Evolutionary conservation across 2,113 vertebrate genomes (phyloP).

Genomic region (Limnothrissa miodon): DNA sequence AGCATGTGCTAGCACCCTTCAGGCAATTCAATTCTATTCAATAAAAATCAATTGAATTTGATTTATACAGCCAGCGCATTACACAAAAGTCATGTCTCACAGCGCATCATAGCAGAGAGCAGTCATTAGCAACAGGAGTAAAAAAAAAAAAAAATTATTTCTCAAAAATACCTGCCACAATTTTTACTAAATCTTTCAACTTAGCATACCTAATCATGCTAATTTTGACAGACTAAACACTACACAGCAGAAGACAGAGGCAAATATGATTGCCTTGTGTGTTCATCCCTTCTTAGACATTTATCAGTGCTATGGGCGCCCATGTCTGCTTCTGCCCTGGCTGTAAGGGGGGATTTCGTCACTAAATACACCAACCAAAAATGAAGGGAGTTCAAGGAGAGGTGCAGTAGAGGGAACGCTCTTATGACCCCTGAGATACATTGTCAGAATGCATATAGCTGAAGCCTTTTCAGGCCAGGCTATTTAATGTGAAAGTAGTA

Average conservation of each 20-base stretch:
- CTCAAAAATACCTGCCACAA: neutral
- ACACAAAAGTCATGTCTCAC: no score
- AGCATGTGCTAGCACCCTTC: conserved; percentile 2
- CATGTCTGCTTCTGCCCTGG: neutral
- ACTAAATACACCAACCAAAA: neutral
- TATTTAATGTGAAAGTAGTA: conserved; percentile 60
- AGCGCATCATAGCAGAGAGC: no score
- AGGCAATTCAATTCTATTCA: no score
- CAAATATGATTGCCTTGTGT: neutral
- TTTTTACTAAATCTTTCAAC: neutral
- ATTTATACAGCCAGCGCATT: no score
- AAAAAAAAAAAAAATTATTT: no score
- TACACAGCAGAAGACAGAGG: neutral
- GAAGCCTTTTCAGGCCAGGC: conserved; percentile 41
- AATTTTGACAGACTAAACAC: neutral
- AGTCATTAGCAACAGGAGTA: no score
- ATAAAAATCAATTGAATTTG: no score
- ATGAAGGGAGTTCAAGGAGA: neutral
- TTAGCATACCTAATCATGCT: neutral
- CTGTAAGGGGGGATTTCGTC: neutral
- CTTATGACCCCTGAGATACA: conserved; percentile 43
- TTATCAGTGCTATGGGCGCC: neutral
- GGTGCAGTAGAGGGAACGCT: conserved; percentile 1
- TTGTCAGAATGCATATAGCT: conserved; percentile 50
- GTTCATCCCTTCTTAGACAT: neutral